phyloP scores from a whole-genome alignment of 2,888 invertebrate genomes.

The Pterostichus niger region DNA sequence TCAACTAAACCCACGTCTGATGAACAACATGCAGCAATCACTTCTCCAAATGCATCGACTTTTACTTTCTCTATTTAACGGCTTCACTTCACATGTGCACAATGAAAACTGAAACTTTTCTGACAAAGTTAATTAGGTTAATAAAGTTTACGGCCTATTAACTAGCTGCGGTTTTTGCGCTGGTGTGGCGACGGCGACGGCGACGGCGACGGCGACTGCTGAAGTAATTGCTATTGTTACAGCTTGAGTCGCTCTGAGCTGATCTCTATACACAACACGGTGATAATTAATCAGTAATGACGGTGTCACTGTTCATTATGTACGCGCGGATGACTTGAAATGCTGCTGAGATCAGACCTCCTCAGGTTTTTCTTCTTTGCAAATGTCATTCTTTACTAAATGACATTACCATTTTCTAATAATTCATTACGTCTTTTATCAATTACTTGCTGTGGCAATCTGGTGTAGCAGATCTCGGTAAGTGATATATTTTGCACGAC shows the following conservation, averaged over 20 bases:
- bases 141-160: constrained; percentile 59
- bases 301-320: constrained; percentile 60
- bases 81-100: constrained; percentile 1
- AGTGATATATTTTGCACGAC: no score
- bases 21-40: background rate
- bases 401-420: no score
- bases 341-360: background rate
- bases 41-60: background rate
- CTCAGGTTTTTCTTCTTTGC: no score
- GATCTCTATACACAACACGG: constrained; percentile 52
- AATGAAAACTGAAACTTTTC: constrained; percentile 32
- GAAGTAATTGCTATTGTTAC: constrained; percentile 60
- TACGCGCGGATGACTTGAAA: constrained; percentile 28
- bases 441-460: no score
- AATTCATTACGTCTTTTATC: no score
- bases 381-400: background rate
- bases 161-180: constrained; percentile 51
- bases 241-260: background rate
- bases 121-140: constrained; percentile 42
- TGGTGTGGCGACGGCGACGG: background rate
- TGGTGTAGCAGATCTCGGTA: no score
- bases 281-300: constrained; percentile 63
- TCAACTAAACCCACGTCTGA: background rate
- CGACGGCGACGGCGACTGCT: background rate
- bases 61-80: background rate